Percentiles rank a stretch among this genome's conserved stretches.
These are phyloP conservation scores for Arizona elegans DNA, from an alignment of 2,113 vertebrate species.

Conservation along the genomic window DNA sequence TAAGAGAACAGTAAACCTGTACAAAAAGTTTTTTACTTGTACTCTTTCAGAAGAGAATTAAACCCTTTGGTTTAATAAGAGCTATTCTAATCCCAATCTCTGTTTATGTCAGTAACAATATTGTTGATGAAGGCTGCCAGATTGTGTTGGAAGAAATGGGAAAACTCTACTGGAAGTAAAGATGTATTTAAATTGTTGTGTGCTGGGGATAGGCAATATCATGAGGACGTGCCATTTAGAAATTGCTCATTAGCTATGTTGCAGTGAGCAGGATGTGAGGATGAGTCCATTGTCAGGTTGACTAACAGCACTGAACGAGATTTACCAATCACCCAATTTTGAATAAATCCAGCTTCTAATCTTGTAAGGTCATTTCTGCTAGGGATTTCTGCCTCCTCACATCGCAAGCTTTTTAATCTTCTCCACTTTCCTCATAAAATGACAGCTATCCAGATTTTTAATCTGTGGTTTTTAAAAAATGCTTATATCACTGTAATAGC, in stretches of 20 bases:
- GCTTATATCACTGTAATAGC: not conserved
- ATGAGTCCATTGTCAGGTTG: not conserved
- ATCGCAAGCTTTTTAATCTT: not conserved
- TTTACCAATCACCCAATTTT: not conserved
- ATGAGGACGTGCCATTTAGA: not conserved
- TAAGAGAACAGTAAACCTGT: not conserved
- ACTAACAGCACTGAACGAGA: not conserved
- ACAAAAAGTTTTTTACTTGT: not conserved
- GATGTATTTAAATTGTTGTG: not conserved
- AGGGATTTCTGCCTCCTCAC: not conserved
- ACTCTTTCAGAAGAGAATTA: not conserved
- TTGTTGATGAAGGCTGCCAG: not conserved
- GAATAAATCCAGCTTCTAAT: not conserved
- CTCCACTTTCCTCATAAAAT: not conserved
- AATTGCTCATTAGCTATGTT: not conserved
- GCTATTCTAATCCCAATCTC: not conserved
- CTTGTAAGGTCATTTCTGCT: not conserved
- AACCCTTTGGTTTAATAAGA: not conserved
- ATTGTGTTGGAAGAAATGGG: not conserved
- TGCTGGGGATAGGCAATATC: not conserved
- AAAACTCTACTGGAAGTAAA: not conserved
- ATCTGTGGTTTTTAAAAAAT: not conserved
- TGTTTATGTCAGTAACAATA: not conserved
- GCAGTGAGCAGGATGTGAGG: not conserved
- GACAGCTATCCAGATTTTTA: conserved; percentile 13